These are phyloP conservation scores for Pomatorhinus ruficollis DNA, from an alignment of 2,113 vertebrate genomes.

Conservation along the genomic window DNA sequence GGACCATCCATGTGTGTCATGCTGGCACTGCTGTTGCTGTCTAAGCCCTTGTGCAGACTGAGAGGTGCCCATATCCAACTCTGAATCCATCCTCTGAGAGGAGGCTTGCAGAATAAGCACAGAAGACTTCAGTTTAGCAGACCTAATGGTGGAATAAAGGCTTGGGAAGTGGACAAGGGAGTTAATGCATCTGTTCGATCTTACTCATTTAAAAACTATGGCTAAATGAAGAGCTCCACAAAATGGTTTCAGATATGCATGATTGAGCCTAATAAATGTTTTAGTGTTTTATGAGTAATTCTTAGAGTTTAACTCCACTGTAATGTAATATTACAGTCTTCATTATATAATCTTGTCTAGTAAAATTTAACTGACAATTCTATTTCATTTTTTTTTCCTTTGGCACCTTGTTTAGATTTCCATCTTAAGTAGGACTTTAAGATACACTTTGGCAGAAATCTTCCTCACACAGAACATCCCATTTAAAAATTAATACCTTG, in stretches of 20 bases:
- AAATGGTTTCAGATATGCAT: not conserved
- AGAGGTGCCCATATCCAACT: not conserved
- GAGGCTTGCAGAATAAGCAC: not conserved
- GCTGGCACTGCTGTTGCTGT: not conserved
- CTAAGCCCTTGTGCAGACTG: not conserved
- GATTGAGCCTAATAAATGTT: conserved; percentile 21
- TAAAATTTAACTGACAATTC: not conserved
- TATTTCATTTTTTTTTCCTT: not conserved
- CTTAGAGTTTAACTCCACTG: not conserved
- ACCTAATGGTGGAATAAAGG: not conserved
- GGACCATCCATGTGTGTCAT: not conserved
- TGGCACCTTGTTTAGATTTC: conserved; percentile 40
- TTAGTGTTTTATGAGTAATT: conserved; percentile 20
- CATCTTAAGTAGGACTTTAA: not conserved
- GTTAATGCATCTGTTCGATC: not conserved
- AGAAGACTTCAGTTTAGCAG: not conserved
- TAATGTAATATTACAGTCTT: not conserved
- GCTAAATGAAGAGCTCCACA: not conserved
- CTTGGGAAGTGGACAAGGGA: not conserved
- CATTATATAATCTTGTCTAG: not conserved
- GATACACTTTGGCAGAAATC: conserved; percentile 4
- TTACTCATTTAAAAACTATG: not conserved
- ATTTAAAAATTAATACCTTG: conserved; percentile 33
- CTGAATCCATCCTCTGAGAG: not conserved
- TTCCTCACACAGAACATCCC: not conserved